Percentiles rank a stretch among this genome's conserved stretches.
Evolutionary conservation across 1,140 invertebrate species (phyloP).

Genomic region (Pseudachorutes palmiensis): DNA sequence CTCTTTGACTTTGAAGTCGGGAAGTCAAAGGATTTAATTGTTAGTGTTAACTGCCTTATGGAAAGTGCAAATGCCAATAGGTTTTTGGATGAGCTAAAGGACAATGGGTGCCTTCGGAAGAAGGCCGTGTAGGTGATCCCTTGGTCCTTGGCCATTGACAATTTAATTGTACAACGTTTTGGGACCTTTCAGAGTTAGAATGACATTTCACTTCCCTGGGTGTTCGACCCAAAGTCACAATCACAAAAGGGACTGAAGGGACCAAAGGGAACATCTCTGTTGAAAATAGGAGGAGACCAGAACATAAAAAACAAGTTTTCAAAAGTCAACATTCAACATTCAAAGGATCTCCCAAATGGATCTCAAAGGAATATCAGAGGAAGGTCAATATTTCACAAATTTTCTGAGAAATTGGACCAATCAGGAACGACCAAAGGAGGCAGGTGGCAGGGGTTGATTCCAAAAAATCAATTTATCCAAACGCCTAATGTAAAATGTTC

Average conservation of each 20-base stretch:
- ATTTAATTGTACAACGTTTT: background rate
- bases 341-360: background rate
- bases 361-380: background rate
- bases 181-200: background rate
- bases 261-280: background rate
- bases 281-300: constrained; percentile 5
- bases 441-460: background rate
- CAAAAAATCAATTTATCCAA: background rate
- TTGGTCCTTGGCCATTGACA: background rate
- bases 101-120: background rate
- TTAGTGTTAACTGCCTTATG: constrained; percentile 4
- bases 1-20: no score
- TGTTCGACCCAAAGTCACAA: background rate
- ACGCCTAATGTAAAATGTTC: no score
- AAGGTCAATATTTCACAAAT: background rate
- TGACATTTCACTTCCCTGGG: constrained; percentile 9
- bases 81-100: constrained; percentile 3
- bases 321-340: background rate
- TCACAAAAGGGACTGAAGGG: background rate
- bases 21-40: constrained; percentile 10
- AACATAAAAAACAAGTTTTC: no score
- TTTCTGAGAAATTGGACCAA: background rate
- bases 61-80: background rate
- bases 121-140: background rate
- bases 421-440: background rate